Conservation (phyloP, 37 sponge, comb jelly and placozoan genomes). For the Cladorhizidae sp. region DNA sequence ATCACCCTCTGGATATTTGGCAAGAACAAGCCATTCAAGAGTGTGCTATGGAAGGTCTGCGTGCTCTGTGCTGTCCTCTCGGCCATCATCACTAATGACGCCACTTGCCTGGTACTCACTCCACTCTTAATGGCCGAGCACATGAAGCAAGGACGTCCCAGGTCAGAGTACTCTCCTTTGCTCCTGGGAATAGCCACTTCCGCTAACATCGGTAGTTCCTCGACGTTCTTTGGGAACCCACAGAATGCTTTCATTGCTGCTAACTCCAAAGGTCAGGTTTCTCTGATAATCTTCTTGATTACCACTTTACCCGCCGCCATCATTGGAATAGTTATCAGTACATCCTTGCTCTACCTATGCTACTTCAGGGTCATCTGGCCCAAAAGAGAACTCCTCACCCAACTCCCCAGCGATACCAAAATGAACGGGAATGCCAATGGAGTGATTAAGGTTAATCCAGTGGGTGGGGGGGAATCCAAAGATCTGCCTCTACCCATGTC, state of each 20-base stretch:
- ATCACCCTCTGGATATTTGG: slow-evolving; percentile 68
- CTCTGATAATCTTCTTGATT: slow-evolving; percentile 57
- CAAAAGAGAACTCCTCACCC: background rate
- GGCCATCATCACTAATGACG: slow-evolving; percentile 88
- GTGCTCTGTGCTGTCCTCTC: slow-evolving; percentile 70
- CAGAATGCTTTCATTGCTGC: slow-evolving; percentile 90
- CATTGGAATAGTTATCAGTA: slow-evolving; percentile 58
- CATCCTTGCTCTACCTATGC: slow-evolving; percentile 45
- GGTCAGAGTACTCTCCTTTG: slow-evolving; percentile 52
- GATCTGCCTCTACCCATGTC: background rate
- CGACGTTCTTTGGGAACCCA: slow-evolving; percentile 89
- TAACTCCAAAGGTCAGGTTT: slow-evolving; percentile 44
- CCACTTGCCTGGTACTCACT: slow-evolving; percentile 76
- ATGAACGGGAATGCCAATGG: background rate
- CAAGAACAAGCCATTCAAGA: slow-evolving; percentile 45
- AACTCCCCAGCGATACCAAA: background rate
- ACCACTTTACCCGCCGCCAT: slow-evolving; percentile 75
- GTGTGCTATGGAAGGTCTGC: slow-evolving; percentile 80
- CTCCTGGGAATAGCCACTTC: slow-evolving; percentile 84
- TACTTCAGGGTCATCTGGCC: slow-evolving; percentile 17
- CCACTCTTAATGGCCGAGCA: slow-evolving; percentile 72
- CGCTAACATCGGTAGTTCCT: slow-evolving; percentile 87
- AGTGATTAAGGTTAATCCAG: background rate
- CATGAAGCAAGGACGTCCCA: slow-evolving; percentile 54
- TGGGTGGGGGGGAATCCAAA: background rate